Evolutionary conservation across 2,888 invertebrate genomes (phyloP), one percentile per base, ranked within the genome.

Genomic region (Epinotia demarniana): DNA sequence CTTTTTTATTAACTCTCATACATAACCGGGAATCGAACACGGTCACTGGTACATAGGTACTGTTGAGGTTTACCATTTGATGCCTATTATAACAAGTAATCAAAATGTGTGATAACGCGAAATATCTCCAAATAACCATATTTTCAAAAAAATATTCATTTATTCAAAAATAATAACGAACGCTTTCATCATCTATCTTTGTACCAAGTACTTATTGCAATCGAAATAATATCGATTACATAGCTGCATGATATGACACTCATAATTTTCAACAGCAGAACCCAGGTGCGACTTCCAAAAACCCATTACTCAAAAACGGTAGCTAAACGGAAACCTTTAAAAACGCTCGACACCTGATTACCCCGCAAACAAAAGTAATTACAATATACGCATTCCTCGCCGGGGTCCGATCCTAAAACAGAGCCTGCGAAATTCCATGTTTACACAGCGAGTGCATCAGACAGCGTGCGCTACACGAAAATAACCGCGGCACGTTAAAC

Each of bases 401-500:
- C 80, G 80, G 74, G 85, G 85, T 85, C 80, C 79, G 86, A 87
- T 86, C 87, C 84, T 82, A 88, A 89, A 87, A 86, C 84, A 83
- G 83, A 80, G 66, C 83, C 77, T 70, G 80, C 76, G 78, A 82
- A 83, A 85, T 83, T 82, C 82, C 78, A 78, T 79, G 81, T 83
- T 84, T 79, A 81, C 81, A 80, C 78, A 76, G 79, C 80, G 84
- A 84, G 82, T 88, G 89, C 86, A 85, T 76, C 81, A 84, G 89
- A 88, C 89, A 86, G 85, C 80, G 78, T 39, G 39, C 78, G 78
- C 76, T 84, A 84, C 84, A 86, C 84, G 82, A 85, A 87, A 89
- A 88, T 88, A 89, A 86, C 84, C 86, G 83, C 85, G 79, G 80
- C 80, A 83, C 84, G 84, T 84, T 83, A 86, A 86, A 85, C 83